Conservation (phyloP, 2,888 invertebrate genomes). For the Morpho achilles region DNA sequence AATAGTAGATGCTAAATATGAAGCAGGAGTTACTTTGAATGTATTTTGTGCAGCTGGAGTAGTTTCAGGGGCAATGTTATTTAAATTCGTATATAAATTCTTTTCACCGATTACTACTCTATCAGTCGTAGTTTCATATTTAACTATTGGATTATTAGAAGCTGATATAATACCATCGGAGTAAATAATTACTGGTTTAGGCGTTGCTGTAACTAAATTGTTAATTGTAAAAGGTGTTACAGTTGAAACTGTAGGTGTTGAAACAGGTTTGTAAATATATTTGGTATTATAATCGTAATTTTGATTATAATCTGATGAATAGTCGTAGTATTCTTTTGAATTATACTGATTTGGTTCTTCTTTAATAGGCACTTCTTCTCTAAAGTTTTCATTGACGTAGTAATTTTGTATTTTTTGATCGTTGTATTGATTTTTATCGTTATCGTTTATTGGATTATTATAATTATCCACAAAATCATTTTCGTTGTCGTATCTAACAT, state of each 20-base stretch:
- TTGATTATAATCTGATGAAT: conserved; percentile 37
- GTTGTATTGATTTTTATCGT: conserved; percentile 20
- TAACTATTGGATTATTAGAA: conserved; percentile 16
- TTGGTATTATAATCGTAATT: conserved; percentile 50
- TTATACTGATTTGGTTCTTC: conserved; percentile 42
- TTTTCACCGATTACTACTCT: conserved; percentile 26
- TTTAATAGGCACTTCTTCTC: conserved; percentile 29
- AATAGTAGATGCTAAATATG: conserved; percentile 56
- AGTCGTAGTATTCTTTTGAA: conserved; percentile 58
- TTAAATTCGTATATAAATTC: conserved; percentile 20
- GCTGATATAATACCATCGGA: conserved; percentile 16
- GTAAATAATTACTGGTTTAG: conserved; percentile 26
- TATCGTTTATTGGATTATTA: conserved; percentile 15
- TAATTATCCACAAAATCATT: conserved; percentile 19
- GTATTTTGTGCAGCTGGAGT: neutral
- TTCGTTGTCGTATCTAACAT: conserved; percentile 79
- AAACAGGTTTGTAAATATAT: conserved; percentile 30
- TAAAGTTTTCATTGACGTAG: conserved; percentile 18
- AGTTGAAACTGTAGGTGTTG: conserved; percentile 23
- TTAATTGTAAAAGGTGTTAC: conserved; percentile 34
- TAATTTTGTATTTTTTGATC: conserved; percentile 23
- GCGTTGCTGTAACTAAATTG: conserved; percentile 39
- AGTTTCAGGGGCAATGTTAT: neutral
- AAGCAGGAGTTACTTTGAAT: conserved; percentile 23
- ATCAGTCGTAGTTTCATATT: conserved; percentile 26